These are phyloP conservation scores for Eupithecia subumbrata DNA, from an alignment of 2,888 invertebrate species.

Conservation along the genomic window DNA sequence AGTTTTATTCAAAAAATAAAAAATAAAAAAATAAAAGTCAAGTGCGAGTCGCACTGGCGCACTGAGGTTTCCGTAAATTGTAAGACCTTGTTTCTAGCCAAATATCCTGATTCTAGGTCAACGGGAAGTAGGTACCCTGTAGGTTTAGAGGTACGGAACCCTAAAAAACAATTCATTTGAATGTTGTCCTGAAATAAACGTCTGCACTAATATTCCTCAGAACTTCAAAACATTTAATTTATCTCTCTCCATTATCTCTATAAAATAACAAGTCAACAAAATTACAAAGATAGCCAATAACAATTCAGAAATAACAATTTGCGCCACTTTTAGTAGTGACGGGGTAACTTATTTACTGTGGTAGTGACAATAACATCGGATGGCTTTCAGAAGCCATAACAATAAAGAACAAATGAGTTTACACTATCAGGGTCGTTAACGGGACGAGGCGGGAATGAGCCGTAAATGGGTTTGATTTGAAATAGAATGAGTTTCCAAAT, in stretches of 20 bases:
- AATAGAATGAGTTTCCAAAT: background rate
- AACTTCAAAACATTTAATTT: background rate
- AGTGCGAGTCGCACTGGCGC: too few species aligned
- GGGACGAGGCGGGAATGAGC: background rate
- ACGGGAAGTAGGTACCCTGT: too few species aligned
- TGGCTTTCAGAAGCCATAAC: slow-evolving; percentile 9
- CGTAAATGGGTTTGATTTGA: background rate
- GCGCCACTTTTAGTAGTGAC: slow-evolving; percentile 11
- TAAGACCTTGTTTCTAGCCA: too few species aligned
- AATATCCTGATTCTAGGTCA: too few species aligned
- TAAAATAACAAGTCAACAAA: slow-evolving; percentile 16
- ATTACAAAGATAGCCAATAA: slow-evolving; percentile 18
- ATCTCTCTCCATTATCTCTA: background rate
- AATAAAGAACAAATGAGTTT: slow-evolving; percentile 5
- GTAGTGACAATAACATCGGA: slow-evolving; percentile 11
- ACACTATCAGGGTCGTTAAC: background rate
- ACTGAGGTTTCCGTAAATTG: too few species aligned
- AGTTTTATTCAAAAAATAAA: background rate
- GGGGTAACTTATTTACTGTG: background rate
- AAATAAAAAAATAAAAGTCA: background rate
- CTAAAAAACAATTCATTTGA: background rate
- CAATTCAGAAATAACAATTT: slow-evolving; percentile 17
- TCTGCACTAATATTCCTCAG: too few species aligned
- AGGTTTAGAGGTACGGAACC: too few species aligned
- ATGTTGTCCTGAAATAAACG: background rate